Evolutionary conservation across 37 sponge, comb jelly and placozoan species (phyloP), one percentile per base, ranked within the genome.

Genomic region (Halichondria panicea): DNA sequence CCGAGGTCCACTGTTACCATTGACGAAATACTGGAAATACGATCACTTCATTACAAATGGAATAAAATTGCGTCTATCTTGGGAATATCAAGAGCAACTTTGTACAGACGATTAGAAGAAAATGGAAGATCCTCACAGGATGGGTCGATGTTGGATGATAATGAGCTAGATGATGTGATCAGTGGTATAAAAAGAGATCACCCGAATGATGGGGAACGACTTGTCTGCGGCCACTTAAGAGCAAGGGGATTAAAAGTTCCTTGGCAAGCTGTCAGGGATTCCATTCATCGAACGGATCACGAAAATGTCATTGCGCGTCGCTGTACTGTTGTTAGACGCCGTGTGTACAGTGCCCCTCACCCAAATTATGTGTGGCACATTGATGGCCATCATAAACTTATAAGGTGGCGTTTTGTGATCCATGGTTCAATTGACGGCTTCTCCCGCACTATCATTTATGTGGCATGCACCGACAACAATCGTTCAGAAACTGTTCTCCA

Each of bases 361-460:
- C 55, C 79, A 21, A 79, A 79, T 37, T 54, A 44, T 46, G 42
- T 79, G 1, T 79, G 79, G 70, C 72, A 80, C 61, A 61, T 74
- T 43, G 75, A 60, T 60, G 12, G 52, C 31, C 33, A 71, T 34
- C 72, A 71, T 30, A 71, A 53, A 54, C 40, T 76, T 4, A 80
- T 80, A 55, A 48, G 61, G 19, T 80, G 81, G 81, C 52, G 71
- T 13, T 45, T 80, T 42, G 81, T 80, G 5, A 59, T 70, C 21
- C 81, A 70, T 40, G 81, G 62, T 46, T 18, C 66, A 6, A 35
- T 68, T 58, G 81, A 80, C 55, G 81, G 81, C 3, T 80, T 41
- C 36, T 64, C 66, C 4, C 68, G 70, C 4, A 69, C 42, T 15
- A 70, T 80, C 2, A 19, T 59, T 15, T 80, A 80, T 27, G 2